A percentile compares a stretch with the other conserved stretches of the same genome.
Evolutionary conservation across 2,113 vertebrate species (phyloP).

Genomic region (Chloropsis cyanopogon): DNA sequence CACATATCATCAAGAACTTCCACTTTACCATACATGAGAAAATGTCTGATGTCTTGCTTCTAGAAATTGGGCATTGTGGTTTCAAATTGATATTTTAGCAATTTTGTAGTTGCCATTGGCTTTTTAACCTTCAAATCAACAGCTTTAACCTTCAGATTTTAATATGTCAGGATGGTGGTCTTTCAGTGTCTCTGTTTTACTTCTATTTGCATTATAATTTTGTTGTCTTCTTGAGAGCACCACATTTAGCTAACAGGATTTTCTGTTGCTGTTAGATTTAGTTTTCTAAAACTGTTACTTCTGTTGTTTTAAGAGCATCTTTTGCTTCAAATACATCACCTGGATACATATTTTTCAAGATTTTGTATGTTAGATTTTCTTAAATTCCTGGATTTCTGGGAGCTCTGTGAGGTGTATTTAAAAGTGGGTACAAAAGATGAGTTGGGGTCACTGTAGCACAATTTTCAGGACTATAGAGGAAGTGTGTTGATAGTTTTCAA

Average conservation of each 20-base stretch:
- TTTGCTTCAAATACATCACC: not conserved
- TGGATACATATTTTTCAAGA: not conserved
- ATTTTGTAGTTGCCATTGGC: not conserved
- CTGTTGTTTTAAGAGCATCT: not conserved
- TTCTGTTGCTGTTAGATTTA: not conserved
- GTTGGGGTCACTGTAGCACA: not conserved
- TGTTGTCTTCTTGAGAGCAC: not conserved
- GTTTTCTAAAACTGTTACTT: not conserved
- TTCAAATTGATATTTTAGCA: not conserved
- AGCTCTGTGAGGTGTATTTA: not conserved
- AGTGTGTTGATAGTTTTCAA: not conserved
- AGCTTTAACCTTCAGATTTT: not conserved
- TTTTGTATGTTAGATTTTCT: not conserved
- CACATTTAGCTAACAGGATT: not conserved
- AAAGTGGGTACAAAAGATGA: not conserved
- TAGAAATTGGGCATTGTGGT: not conserved
- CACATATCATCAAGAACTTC: not conserved
- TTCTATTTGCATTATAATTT: not conserved
- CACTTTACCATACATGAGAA: not conserved
- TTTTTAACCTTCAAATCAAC: not conserved
- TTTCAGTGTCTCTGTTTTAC: not conserved
- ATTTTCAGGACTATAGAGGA: not conserved
- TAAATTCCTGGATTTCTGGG: not conserved
- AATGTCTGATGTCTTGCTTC: not conserved
- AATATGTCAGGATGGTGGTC: not conserved